phyloP scores from a whole-genome alignment of 2,113 vertebrate species.

The Hyperoodon ampullatus region DNA sequence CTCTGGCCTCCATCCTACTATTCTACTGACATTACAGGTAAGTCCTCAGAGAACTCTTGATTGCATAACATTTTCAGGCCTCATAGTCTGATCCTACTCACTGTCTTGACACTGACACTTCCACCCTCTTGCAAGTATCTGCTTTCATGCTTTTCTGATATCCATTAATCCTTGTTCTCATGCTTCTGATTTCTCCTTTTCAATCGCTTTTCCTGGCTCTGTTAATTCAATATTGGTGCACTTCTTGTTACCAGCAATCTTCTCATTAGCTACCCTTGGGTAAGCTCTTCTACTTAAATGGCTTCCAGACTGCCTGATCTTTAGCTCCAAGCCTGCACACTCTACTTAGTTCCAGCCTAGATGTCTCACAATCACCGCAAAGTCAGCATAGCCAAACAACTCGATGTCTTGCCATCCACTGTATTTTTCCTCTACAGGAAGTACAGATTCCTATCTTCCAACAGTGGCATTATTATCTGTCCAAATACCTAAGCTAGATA shows the following conservation, averaged over 20 bases:
- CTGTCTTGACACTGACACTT: background rate
- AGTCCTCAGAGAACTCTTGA: background rate
- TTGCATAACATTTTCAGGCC: background rate
- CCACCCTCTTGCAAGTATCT: background rate
- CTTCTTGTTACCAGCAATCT: background rate
- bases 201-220: background rate
- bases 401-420: background rate
- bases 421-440: background rate
- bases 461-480: background rate
- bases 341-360: background rate
- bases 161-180: background rate
- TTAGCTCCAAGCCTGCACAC: background rate
- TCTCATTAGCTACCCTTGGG: background rate
- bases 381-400: background rate
- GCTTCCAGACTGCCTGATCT: background rate
- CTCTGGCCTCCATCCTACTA: background rate
- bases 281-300: background rate
- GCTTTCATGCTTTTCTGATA: background rate
- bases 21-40: background rate
- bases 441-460: background rate
- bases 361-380: background rate
- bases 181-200: background rate
- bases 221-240: background rate
- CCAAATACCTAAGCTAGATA: background rate
- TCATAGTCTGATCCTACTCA: background rate